These are phyloP conservation scores for Cathartes aura DNA, from an alignment of 2,113 vertebrate genomes.

Conservation along the genomic window DNA sequence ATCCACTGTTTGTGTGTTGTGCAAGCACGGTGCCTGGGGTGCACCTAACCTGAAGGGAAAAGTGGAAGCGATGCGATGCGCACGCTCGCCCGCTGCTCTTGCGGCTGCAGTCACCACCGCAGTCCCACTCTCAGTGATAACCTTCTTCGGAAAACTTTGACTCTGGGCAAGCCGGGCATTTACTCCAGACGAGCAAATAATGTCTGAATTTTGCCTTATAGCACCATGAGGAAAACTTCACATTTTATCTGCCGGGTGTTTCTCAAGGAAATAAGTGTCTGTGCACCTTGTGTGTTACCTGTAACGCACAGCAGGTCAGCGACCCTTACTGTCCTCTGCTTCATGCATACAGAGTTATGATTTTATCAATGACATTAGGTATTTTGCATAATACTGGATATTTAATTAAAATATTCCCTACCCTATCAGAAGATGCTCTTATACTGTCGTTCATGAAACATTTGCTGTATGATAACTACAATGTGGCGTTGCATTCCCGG, in stretches of 20 bases:
- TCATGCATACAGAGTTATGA: neutral
- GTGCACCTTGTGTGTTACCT: neutral
- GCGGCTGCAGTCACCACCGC: neutral
- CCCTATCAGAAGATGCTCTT: neutral
- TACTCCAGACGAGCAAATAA: neutral
- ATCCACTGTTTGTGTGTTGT: neutral
- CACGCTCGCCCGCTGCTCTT: accelerated
- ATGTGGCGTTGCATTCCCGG: neutral
- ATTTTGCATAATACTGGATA: neutral
- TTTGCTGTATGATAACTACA: neutral
- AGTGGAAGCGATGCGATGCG: neutral
- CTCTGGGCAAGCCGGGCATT: neutral
- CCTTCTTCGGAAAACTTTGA: neutral
- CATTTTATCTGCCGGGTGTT: neutral
- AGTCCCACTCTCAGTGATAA: neutral
- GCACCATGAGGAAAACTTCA: accelerated
- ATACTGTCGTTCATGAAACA: neutral
- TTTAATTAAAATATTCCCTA: neutral
- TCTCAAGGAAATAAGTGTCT: neutral
- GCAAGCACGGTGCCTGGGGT: accelerated
- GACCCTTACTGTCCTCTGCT: neutral
- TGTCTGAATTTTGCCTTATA: neutral
- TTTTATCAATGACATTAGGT: neutral
- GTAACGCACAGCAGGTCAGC: neutral
- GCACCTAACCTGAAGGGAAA: neutral